Evolutionary conservation across 2,888 invertebrate genomes (phyloP).

Genomic region (Dromius quadrimaculatus): DNA sequence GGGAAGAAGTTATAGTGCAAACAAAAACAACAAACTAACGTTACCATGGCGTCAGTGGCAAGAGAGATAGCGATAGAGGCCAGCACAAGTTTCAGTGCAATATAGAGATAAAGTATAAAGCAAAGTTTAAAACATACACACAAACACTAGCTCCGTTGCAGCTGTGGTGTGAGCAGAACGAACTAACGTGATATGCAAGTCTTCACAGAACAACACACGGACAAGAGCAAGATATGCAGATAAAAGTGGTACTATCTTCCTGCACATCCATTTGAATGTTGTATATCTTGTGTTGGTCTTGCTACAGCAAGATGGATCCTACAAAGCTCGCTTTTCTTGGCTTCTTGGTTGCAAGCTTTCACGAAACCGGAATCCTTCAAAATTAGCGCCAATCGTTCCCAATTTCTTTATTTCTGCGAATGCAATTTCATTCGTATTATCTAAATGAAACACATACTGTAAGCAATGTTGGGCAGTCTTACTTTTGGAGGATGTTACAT

Average conservation of each 20-base stretch:
- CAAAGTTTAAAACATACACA: slow-evolving; percentile 45
- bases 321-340: background rate
- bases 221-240: slow-evolving; percentile 53
- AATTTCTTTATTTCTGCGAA: too few relatives aligned
- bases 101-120: slow-evolving; percentile 46
- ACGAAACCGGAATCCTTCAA: too few relatives aligned
- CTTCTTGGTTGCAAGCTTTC: background rate
- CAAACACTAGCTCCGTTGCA: slow-evolving; percentile 28
- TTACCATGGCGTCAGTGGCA: slow-evolving; percentile 35
- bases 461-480: too few relatives aligned
- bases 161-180: slow-evolving; percentile 19
- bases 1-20: slow-evolving; percentile 39
- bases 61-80: slow-evolving; percentile 33
- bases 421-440: too few relatives aligned
- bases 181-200: slow-evolving; percentile 52
- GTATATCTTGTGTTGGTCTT: slow-evolving; percentile 10
- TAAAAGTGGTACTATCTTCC: slow-evolving; percentile 40
- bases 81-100: slow-evolving; percentile 47
- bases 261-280: slow-evolving; percentile 17
- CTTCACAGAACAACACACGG: slow-evolving; percentile 52
- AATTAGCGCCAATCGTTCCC: too few relatives aligned
- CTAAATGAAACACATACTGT: too few relatives aligned
- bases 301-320: too few relatives aligned
- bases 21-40: slow-evolving; percentile 47
- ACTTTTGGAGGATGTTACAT: slow-evolving; percentile 6